Evolutionary conservation across 2,797 vertebrate genomes (phyloP).

Genomic region (Chelmon rostratus): DNA sequence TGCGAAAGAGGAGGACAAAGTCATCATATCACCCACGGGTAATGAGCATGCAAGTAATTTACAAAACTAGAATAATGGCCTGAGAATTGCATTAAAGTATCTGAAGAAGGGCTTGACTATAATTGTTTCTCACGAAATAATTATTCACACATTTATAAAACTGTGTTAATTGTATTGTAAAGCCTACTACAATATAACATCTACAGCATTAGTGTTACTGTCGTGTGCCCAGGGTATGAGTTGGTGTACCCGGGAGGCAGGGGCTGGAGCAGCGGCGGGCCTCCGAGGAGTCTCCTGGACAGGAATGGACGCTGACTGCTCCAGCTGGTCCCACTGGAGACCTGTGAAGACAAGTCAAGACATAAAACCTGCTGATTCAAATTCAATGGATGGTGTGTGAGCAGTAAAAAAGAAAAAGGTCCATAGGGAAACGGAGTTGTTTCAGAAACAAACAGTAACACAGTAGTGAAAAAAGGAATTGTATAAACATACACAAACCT

Average conservation of each 20-base stretch:
- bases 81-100: neutral
- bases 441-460: neutral
- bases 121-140: neutral
- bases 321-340: slow-evolving; percentile 85
- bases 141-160: neutral
- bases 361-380: neutral
- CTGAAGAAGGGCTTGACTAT: neutral
- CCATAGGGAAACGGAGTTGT: neutral
- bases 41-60: neutral
- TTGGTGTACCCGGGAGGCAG: slow-evolving; percentile 84
- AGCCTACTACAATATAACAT: neutral
- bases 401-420: neutral
- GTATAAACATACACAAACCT: neutral
- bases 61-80: neutral
- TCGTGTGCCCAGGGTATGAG: neutral
- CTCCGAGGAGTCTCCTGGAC: slow-evolving; percentile 87
- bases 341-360: slow-evolving; percentile 72
- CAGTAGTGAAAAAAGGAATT: neutral
- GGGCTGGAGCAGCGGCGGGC: slow-evolving; percentile 82
- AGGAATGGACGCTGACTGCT: slow-evolving; percentile 74
- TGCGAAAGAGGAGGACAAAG: slow-evolving; percentile 30
- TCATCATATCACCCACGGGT: neutral
- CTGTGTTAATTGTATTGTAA: too few species aligned
- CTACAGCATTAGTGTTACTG: neutral
- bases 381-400: neutral